Base-by-base conservation (phyloP, 2,113 vertebrate genomes). In the Ptychochromis oligacanthus region DNA sequence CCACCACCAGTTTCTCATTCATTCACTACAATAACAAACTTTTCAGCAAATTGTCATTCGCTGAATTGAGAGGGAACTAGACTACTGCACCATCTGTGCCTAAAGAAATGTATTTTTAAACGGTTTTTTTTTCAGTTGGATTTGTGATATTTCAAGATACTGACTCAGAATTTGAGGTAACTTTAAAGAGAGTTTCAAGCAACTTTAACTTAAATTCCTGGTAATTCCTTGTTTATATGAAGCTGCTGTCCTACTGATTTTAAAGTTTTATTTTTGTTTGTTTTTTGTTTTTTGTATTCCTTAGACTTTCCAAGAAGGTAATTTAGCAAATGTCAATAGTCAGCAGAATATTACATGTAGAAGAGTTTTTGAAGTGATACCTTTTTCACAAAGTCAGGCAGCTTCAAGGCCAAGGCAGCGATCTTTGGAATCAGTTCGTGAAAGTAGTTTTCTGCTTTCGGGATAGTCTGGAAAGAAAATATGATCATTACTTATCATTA, bases 361-460 rank as follows among this genome's bases (percentile, higher is more conserved):
- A 70, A 70, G 40, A 67, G 17, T 54, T 70, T 2, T 43, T 7
- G 9, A n/a, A 55, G n/a, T 55, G 5, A 22, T 90, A 96, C 95
- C 88, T 84, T 93, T 17, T 43, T 65, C 20, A 95, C 81, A 0
- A 31, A 0, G 0, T 28, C 1, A 0, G 93, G 94, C 26, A 96
- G 88, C 1, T 12, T 58, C 26, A 93, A 20, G 11, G 95, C 95
- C 87, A 96, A 76, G 1, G 36, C 62, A 1, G 93, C 94, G 3
- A 95, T 95, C 88, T 90, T 95, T 5, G 90, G 88, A 70, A 91
- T 89, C 49, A 91, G 64, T 0, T 0, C 0, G 1, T 9, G 0
- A 20, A 81, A 74, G 34, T 82, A 26, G 2, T 65, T 88, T 1
- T 93, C 92, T 1, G 2, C 0, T 4, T 3, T 0, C 0, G 80